These are phyloP conservation scores for Cavia aperea DNA, from an alignment of 2,113 vertebrate species.

Conservation along the genomic window DNA sequence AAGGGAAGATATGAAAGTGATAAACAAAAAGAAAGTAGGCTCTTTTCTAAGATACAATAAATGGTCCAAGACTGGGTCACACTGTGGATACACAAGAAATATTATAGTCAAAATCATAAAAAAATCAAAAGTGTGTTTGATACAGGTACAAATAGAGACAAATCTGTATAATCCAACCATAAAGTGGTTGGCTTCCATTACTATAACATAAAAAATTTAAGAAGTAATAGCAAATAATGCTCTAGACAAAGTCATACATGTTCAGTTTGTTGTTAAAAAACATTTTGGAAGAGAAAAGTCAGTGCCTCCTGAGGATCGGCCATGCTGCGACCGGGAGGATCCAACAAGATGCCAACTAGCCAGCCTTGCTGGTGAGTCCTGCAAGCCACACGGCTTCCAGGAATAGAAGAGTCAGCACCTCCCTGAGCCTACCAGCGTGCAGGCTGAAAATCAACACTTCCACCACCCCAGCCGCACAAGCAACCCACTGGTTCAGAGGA, in stretches of 20 bases:
- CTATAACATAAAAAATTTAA: constrained; percentile 5
- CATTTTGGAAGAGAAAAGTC: background rate
- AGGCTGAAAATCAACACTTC: too few species aligned
- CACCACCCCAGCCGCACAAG: too few species aligned
- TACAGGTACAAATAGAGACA: background rate
- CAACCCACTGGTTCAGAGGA: too few species aligned
- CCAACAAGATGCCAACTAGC: too few species aligned
- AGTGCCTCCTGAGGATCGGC: too few species aligned
- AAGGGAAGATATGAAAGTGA: background rate
- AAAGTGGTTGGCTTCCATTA: background rate
- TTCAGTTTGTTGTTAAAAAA: constrained; percentile 8
- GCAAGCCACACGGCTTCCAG: too few species aligned
- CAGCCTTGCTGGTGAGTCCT: too few species aligned
- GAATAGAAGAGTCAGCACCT: too few species aligned
- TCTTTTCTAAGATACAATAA: background rate
- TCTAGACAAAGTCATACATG: background rate
- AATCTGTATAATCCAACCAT: background rate
- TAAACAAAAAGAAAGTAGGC: background rate
- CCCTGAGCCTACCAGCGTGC: too few species aligned
- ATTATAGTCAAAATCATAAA: background rate
- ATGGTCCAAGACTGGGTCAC: background rate
- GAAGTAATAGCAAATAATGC: background rate
- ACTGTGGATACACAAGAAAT: background rate
- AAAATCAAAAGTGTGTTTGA: background rate
- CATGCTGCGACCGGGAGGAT: too few species aligned